Base-by-base conservation (phyloP, 2,797 vertebrate genomes). In the Poecilia gillii region DNA sequence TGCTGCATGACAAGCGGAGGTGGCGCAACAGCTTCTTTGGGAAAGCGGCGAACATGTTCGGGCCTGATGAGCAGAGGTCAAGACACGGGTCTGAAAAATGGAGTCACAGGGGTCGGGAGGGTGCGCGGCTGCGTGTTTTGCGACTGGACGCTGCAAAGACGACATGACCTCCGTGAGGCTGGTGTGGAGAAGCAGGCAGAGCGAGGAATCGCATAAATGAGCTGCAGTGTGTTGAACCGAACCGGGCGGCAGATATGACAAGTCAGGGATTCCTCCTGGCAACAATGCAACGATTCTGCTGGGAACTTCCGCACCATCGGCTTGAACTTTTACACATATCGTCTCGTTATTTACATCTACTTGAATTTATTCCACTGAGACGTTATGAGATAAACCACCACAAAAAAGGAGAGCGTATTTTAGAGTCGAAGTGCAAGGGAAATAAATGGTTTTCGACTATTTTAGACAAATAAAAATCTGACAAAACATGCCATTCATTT, bases 21-120 rank as follows among this genome's bases (percentile, higher is more conserved):
- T 33, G 20, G 59, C 77, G 77, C 12, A 13, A 84, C 57, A 74
- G 59, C 47, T 74, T 79, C 74, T 18, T 18, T 47, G 73, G 64
- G 53, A 78, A 76, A 72, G 49, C 55, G 64, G 72, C 14, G 71
- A 74, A 90, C 88, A 9, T 87, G 91, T 87, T 79, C 80, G 49
- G 81, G 66, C 92, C 84, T 87, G 85, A 92, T 68, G 49, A 74
- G 72, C 55, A 73, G 39, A 77, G 85, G 83, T 92, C 88, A 91
- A 72, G 36, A 31, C 5, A 36, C 25, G 76, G 74, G 73, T 83
- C 39, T 68, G 57, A 55, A 25, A 47, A 49, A 72, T 13, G 6
- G 23, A 31, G 5, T 36, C 59, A 16, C 31, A 33, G 4, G 3
- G 31, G 9, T 14, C 36, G n/a, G 23, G 25, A 59, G 14, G 39